A percentile compares a stretch with the other conserved stretches of the same genome.
Evolutionary conservation across 2,797 vertebrate species (phyloP).

Genomic region (Botia almorhae): DNA sequence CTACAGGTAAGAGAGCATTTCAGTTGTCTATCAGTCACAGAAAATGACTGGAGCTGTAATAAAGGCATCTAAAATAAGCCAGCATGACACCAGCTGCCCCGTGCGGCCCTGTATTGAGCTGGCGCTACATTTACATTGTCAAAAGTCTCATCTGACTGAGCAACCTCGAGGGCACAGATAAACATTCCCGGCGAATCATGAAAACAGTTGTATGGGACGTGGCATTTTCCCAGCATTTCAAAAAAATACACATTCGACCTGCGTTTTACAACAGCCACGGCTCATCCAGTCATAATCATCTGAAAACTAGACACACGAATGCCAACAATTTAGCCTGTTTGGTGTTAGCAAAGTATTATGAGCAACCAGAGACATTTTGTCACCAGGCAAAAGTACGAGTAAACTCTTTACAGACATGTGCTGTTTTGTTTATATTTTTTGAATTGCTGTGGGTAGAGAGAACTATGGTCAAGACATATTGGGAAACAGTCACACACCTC

Average conservation of each 20-base stretch:
- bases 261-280: too few relatives aligned
- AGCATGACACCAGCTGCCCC: constrained; percentile 35
- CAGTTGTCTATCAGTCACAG: constrained; percentile 62
- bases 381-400: too few relatives aligned
- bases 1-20: constrained; percentile 45
- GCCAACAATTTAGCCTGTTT: too few relatives aligned
- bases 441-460: neutral
- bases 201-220: constrained; percentile 41
- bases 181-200: constrained; percentile 30
- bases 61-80: constrained; percentile 58
- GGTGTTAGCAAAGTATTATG: too few relatives aligned
- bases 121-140: constrained; percentile 53
- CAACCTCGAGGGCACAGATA: constrained; percentile 40
- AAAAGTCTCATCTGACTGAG: constrained; percentile 45
- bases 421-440: neutral
- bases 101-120: constrained; percentile 27
- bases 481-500: too few relatives aligned
- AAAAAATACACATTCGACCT: constrained; percentile 31
- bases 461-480: too few relatives aligned
- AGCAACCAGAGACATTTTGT: too few relatives aligned
- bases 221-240: constrained; percentile 42
- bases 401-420: too few relatives aligned
- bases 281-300: too few relatives aligned
- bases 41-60: constrained; percentile 60
- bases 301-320: too few relatives aligned